Evolutionary conservation across 2,888 invertebrate species (phyloP).

Genomic region (Oxycera nigricornis): DNA sequence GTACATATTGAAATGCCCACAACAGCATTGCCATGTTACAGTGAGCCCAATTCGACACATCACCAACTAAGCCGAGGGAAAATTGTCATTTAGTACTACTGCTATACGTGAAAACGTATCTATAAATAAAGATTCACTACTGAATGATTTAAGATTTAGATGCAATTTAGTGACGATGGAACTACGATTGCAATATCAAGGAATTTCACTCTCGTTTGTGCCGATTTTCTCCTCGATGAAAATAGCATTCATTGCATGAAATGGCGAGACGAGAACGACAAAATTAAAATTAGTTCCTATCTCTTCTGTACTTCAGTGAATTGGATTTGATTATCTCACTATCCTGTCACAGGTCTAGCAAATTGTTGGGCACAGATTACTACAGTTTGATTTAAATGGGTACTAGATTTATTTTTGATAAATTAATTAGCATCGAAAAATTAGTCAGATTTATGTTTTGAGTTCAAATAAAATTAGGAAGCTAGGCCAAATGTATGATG

Average conservation of each 20-base stretch:
- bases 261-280: constrained; percentile 21
- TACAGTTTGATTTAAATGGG: neutral
- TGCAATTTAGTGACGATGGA: neutral
- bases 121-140: neutral
- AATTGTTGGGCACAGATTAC: neutral
- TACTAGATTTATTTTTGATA: constrained; percentile 36
- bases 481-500: no score
- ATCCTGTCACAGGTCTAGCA: neutral
- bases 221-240: constrained; percentile 23
- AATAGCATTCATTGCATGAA: constrained; percentile 21
- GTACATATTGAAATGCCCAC: no score
- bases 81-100: neutral
- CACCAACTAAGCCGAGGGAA: neutral
- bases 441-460: neutral
- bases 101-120: neutral
- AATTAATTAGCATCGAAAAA: constrained; percentile 38
- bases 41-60: no score
- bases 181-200: constrained; percentile 21
- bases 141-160: neutral
- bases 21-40: no score
- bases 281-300: constrained; percentile 26
- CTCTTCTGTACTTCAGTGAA: neutral
- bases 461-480: neutral
- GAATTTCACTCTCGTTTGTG: constrained; percentile 26
- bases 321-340: neutral